Evolutionary conservation across 2,113 vertebrate species (phyloP).

Genomic region (Neofelis nebulosa): DNA sequence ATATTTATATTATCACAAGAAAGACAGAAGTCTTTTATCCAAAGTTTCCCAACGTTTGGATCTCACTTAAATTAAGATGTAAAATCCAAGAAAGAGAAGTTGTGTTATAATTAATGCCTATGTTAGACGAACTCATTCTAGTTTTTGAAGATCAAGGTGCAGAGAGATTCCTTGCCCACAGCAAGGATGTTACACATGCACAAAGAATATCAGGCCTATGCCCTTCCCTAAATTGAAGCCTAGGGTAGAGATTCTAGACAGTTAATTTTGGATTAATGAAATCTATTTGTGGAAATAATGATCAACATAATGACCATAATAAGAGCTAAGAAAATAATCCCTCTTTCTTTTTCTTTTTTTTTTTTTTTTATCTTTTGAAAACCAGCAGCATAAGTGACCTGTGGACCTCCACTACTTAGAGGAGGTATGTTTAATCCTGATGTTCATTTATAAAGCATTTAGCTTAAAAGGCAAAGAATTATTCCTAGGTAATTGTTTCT

Average conservation of each 20-base stretch:
- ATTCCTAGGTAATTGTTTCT: slow-evolving; percentile 42
- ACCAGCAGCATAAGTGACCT: not conserved
- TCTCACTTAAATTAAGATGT: not conserved
- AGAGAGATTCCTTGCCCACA: not conserved
- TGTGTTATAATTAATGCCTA: not conserved
- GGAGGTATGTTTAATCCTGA: not conserved
- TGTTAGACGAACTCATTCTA: not conserved
- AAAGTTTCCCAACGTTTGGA: not conserved
- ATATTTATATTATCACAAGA: not conserved
- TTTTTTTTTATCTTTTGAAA: slow-evolving; percentile 45
- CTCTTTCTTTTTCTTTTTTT: slow-evolving; percentile 21
- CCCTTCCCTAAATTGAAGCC: not conserved
- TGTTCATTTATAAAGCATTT: slow-evolving; percentile 50
- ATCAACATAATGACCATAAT: not conserved
- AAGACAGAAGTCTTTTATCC: not conserved
- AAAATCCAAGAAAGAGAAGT: not conserved
- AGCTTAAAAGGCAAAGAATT: slow-evolving; percentile 38
- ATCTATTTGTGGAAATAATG: slow-evolving; percentile 59
- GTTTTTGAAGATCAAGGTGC: not conserved
- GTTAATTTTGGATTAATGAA: slow-evolving; percentile 43
- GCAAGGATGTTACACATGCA: not conserved
- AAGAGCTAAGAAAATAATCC: not conserved
- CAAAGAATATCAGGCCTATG: not conserved
- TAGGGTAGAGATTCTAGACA: not conserved
- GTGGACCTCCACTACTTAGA: not conserved